These are phyloP conservation scores for Xenops minutus DNA, from an alignment of 2,797 vertebrate genomes.

Conservation along the genomic window DNA sequence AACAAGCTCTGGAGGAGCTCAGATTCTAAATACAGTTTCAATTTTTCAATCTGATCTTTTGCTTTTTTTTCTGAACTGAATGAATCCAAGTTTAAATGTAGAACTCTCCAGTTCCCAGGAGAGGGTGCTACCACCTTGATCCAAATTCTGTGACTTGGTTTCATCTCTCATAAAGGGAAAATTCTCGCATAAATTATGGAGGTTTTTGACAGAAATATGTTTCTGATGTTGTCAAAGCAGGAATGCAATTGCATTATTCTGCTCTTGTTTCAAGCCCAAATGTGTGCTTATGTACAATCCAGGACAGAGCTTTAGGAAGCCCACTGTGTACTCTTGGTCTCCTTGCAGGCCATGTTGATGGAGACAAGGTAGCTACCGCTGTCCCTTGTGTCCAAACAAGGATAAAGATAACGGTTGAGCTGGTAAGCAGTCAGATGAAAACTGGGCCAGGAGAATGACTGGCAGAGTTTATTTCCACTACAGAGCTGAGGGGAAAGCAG, in stretches of 20 bases:
- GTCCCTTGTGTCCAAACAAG: background rate
- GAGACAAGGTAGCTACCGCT: background rate
- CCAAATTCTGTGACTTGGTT: background rate
- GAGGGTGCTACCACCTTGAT: background rate
- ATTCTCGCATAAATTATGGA: background rate
- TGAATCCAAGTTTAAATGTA: background rate
- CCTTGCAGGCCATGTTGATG: accelerated
- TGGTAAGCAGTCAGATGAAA: background rate
- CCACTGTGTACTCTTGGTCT: background rate
- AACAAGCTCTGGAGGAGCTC: background rate
- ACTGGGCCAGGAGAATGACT: background rate
- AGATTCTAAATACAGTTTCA: background rate
- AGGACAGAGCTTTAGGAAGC: background rate
- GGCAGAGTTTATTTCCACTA: background rate
- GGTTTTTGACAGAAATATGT: background rate
- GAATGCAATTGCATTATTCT: background rate
- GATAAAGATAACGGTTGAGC: background rate
- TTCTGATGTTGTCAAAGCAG: background rate
- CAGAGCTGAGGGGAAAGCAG: background rate
- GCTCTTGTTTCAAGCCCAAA: background rate
- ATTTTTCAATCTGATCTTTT: background rate
- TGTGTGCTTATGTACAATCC: background rate
- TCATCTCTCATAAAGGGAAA: background rate
- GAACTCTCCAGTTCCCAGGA: background rate
- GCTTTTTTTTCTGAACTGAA: background rate